Evolutionary conservation across 2,888 invertebrate genomes (phyloP).

Genomic region (Melanostoma mellinum): DNA sequence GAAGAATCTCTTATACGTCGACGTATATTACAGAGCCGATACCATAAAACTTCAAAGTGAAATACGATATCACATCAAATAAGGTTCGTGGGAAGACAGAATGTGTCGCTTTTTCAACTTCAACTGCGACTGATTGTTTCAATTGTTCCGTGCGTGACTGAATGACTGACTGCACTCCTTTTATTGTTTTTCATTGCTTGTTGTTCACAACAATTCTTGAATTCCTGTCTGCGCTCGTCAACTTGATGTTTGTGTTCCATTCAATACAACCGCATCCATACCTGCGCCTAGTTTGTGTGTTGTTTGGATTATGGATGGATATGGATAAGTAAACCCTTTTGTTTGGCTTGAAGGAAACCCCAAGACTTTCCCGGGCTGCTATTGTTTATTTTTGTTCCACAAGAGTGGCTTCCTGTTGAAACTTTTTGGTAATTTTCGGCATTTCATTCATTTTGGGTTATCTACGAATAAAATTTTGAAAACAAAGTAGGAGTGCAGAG

Average conservation of each 20-base stretch:
- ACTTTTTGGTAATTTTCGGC: constrained; percentile 34
- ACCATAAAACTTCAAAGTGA: constrained; percentile 55
- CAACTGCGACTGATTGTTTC: constrained; percentile 54
- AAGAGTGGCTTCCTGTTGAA: constrained; percentile 45
- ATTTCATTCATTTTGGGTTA: constrained; percentile 29
- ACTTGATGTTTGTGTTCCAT: too few species aligned
- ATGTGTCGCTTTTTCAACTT: constrained; percentile 16
- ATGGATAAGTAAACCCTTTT: too few species aligned
- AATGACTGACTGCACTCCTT: constrained; percentile 29
- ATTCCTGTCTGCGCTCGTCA: too few species aligned
- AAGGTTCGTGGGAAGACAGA: constrained; percentile 34
- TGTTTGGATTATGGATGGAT: constrained; percentile 30
- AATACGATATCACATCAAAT: constrained; percentile 40
- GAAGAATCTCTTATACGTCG: constrained; percentile 11
- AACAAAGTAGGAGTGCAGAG: constrained; percentile 49
- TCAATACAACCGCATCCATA: too few species aligned
- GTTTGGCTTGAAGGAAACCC: constrained; percentile 29
- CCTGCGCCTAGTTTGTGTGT: background rate
- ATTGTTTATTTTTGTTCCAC: background rate
- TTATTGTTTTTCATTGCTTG: constrained; percentile 2
- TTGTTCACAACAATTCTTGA: background rate
- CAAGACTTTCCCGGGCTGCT: constrained; percentile 30
- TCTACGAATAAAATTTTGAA: constrained; percentile 24
- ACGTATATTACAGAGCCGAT: constrained; percentile 14
- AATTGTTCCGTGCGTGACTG: constrained; percentile 63